These are phyloP conservation scores for Julus scanicus DNA, from an alignment of 2,888 invertebrate genomes.

Conservation along the genomic window DNA sequence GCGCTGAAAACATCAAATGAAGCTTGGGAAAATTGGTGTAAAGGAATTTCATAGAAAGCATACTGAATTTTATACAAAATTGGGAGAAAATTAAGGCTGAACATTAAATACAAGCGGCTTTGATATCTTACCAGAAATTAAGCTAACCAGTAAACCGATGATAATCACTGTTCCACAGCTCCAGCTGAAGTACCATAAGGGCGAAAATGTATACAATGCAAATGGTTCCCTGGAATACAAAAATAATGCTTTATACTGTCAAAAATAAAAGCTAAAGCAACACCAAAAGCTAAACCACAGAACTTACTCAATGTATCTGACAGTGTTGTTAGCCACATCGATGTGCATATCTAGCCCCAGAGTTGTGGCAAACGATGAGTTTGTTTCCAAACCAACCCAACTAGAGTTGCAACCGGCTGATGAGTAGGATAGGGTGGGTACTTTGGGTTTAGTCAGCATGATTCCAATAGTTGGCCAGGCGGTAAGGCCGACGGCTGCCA, in stretches of 20 bases:
- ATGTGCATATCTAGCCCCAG: background rate
- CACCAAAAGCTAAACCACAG: background rate
- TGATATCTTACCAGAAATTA: background rate
- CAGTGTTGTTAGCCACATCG: background rate
- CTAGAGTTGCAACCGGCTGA: background rate
- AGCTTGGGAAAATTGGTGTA: no score
- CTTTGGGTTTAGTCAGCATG: background rate
- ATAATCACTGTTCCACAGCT: background rate
- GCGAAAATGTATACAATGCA: background rate
- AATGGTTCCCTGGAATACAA: background rate
- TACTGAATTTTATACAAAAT: no score
- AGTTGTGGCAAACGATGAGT: background rate
- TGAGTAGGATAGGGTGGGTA: background rate
- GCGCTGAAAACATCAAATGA: no score
- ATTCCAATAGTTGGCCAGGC: background rate
- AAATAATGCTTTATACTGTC: no score
- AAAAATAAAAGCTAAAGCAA: no score
- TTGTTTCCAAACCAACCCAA: background rate
- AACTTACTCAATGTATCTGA: background rate
- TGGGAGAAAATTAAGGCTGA: no score
- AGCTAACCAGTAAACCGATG: background rate
- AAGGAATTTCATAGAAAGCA: no score
- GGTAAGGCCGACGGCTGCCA: background rate
- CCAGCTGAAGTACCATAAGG: background rate
- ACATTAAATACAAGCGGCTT: no score